phyloP scores from a whole-genome alignment of 2,888 invertebrate species.

The Dicyrtoma fusca region DNA sequence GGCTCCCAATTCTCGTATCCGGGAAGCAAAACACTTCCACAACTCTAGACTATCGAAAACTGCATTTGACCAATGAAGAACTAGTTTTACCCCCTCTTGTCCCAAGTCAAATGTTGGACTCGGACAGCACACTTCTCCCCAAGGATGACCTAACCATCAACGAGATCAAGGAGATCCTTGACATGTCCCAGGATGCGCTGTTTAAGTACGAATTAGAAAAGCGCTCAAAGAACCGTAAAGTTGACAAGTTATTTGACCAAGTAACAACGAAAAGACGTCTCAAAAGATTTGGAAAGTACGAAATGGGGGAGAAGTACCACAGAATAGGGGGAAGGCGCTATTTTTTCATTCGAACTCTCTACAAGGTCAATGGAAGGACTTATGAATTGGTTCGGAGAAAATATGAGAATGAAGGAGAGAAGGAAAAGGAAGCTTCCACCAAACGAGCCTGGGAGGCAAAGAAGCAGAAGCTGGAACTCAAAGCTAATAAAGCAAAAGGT shows the following conservation, averaged over 20 bases:
- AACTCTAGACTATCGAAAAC: neutral
- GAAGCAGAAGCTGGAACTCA: neutral
- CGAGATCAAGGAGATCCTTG: too few species aligned
- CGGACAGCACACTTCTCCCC: too few species aligned
- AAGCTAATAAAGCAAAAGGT: neutral
- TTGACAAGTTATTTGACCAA: too few species aligned
- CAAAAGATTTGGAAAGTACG: neutral
- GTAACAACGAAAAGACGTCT: too few species aligned
- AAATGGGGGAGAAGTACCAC: neutral
- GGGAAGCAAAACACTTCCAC: neutral
- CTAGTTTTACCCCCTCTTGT: neutral
- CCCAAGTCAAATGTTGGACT: neutral
- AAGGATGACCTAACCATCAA: too few species aligned
- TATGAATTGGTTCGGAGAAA: conserved; percentile 17
- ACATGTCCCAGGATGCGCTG: too few species aligned
- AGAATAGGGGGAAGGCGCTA: conserved; percentile 8
- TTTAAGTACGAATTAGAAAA: too few species aligned
- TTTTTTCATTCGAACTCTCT: conserved; percentile 14
- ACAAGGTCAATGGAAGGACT: conserved; percentile 22
- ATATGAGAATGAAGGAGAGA: conserved; percentile 24
- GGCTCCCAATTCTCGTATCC: conserved; percentile 13
- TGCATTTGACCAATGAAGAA: neutral
- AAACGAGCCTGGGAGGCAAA: neutral
- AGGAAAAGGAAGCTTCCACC: neutral
- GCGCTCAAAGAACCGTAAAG: too few species aligned